Evolutionary conservation across 2,888 invertebrate genomes (phyloP).

Genomic region (Andrena hattorfiana): DNA sequence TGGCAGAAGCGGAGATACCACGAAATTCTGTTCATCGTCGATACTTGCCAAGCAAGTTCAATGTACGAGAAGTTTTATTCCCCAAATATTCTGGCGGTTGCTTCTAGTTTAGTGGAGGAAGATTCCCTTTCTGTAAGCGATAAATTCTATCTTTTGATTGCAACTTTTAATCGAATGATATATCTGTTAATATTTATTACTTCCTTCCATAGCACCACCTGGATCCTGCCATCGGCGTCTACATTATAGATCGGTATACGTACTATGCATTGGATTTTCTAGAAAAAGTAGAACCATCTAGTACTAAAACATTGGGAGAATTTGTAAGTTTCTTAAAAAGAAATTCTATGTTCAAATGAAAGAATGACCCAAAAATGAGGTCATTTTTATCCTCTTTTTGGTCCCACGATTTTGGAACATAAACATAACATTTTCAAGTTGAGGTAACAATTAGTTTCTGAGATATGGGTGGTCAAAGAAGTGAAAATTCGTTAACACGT

Average conservation of each 20-base stretch:
- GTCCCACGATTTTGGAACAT: too few relatives aligned
- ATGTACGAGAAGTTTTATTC: constrained; percentile 99
- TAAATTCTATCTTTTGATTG: background rate
- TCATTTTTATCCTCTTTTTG: too few relatives aligned
- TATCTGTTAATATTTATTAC: constrained; percentile 58
- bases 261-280: constrained; percentile 98
- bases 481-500: too few relatives aligned
- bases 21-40: constrained; percentile 99
- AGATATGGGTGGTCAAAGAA: too few relatives aligned
- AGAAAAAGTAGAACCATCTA: constrained; percentile 95
- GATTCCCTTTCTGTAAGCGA: constrained; percentile 96
- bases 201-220: constrained; percentile 94
- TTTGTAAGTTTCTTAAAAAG: constrained; percentile 91
- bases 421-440: too few relatives aligned
- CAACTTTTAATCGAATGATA: background rate
- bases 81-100: constrained; percentile 98
- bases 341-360: background rate
- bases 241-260: constrained; percentile 99
- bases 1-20: constrained; percentile 99
- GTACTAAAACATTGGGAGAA: constrained; percentile 95
- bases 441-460: too few relatives aligned
- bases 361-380: too few relatives aligned
- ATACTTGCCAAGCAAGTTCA: constrained; percentile 99
- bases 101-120: constrained; percentile 99
- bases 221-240: constrained; percentile 99